Evolutionary conservation across 2,888 invertebrate species (phyloP).

Genomic region (Protodeltote pygarga): DNA sequence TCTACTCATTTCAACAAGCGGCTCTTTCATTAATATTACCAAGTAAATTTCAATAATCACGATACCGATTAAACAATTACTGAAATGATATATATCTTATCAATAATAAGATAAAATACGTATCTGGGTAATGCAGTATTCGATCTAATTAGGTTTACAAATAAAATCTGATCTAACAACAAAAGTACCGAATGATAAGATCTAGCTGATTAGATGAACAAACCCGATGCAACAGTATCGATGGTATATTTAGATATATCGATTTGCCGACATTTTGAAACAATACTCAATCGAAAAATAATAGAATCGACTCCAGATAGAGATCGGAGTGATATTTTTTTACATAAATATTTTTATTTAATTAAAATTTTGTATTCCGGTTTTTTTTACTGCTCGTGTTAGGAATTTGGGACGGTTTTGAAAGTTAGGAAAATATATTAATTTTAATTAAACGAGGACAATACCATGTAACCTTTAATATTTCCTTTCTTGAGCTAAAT

Average conservation of each 20-base stretch:
- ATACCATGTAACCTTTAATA: no score
- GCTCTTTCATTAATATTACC: conserved; percentile 28
- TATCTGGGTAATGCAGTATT: conserved; percentile 54
- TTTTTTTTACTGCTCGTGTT: no score
- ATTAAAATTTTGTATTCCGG: conserved; percentile 35
- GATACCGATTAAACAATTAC: conserved; percentile 45
- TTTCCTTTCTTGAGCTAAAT: no score
- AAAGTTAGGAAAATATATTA: no score
- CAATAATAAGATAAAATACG: conserved; percentile 21
- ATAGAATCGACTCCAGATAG: conserved; percentile 32
- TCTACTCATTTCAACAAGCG: conserved; percentile 23
- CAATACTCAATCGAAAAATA: conserved; percentile 12
- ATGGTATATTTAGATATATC: conserved; percentile 31
- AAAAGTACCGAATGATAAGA: conserved; percentile 52
- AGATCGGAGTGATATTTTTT: conserved; percentile 16
- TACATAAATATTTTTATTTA: conserved; percentile 41
- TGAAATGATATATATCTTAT: conserved; percentile 36
- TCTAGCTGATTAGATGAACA: conserved; percentile 55
- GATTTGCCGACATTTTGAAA: conserved; percentile 20
- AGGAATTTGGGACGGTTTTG: no score
- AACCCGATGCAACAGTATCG: conserved; percentile 33
- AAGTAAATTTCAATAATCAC: conserved; percentile 22
- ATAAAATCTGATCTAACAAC: conserved; percentile 53
- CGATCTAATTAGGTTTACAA: conserved; percentile 63
- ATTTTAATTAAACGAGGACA: no score